Conservation (phyloP, 92 coral and sea anemone species). For the Actinostola sp. region DNA sequence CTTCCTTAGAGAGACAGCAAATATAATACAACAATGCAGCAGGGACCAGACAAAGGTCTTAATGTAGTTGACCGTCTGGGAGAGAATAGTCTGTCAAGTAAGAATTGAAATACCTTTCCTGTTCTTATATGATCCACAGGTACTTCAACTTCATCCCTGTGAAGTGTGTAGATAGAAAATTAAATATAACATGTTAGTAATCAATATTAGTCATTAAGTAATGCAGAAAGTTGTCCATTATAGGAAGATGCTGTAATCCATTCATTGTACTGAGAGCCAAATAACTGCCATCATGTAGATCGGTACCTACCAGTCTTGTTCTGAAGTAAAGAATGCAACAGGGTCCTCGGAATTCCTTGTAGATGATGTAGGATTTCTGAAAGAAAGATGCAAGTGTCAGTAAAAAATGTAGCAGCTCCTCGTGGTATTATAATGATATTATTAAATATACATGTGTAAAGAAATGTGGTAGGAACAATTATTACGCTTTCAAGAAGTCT, state of each 20-base stretch:
- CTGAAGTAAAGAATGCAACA: conserved; percentile 84
- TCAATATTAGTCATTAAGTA: background rate
- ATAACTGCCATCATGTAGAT: too few species aligned
- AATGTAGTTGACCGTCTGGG: too few species aligned
- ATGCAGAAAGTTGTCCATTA: too few species aligned
- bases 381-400: background rate
- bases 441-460: too few species aligned
- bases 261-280: too few species aligned
- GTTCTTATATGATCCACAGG: conserved; percentile 71
- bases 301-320: conserved; percentile 94
- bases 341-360: conserved; percentile 63
- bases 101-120: conserved; percentile 81
- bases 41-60: too few species aligned
- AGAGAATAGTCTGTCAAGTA: background rate
- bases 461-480: too few species aligned
- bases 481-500: conserved; percentile 68
- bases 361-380: conserved; percentile 1
- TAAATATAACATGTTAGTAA: background rate
- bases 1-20: too few species aligned
- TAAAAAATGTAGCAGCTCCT: background rate
- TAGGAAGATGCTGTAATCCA: too few species aligned
- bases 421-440: too few species aligned
- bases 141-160: conserved; percentile 96
- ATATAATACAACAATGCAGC: too few species aligned
- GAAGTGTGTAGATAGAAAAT: background rate